A percentile compares a stretch with the other conserved stretches of the same genome.
These are phyloP conservation scores for Prunella fulvescens DNA, from an alignment of 2,113 vertebrate species.

Conservation along the genomic window DNA sequence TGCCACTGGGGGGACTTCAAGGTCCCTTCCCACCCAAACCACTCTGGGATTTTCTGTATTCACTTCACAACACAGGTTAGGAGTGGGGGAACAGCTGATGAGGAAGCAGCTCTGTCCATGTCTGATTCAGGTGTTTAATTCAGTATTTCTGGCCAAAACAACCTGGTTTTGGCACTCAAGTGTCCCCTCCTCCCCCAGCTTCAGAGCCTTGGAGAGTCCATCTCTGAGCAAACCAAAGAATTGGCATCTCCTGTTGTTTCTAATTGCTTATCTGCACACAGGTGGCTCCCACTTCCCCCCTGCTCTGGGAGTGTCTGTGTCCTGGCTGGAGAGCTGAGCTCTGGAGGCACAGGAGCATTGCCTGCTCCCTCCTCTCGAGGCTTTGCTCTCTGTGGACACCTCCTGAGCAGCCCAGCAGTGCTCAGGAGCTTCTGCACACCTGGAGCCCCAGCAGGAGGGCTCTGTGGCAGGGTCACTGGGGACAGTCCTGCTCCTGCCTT, in stretches of 20 bases:
- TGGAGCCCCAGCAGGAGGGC: not conserved
- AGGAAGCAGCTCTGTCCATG: not conserved
- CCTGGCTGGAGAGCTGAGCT: not conserved
- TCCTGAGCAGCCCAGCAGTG: not conserved
- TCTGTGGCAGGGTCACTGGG: not conserved
- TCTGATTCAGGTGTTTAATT: not conserved
- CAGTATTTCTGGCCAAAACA: not conserved
- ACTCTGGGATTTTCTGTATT: not conserved
- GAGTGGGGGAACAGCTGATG: not conserved
- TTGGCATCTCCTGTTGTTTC: not conserved
- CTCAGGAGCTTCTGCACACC: not conserved
- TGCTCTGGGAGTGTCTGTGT: not conserved
- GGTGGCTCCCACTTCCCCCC: rapidly evolving
- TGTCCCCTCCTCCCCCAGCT: not conserved
- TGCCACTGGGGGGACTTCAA: not conserved
- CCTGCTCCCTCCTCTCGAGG: not conserved
- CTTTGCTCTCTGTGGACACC: not conserved
- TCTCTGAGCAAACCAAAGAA: not conserved
- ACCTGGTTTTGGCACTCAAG: not conserved
- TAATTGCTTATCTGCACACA: not conserved
- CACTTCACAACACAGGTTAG: not conserved
- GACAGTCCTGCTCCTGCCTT: not conserved
- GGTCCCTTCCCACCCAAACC: not conserved
- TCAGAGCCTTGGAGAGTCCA: not conserved
- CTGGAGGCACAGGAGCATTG: not conserved